Evolutionary conservation across 2,113 vertebrate genomes (phyloP).

Genomic region (Ophthalmolycus amberensis): DNA sequence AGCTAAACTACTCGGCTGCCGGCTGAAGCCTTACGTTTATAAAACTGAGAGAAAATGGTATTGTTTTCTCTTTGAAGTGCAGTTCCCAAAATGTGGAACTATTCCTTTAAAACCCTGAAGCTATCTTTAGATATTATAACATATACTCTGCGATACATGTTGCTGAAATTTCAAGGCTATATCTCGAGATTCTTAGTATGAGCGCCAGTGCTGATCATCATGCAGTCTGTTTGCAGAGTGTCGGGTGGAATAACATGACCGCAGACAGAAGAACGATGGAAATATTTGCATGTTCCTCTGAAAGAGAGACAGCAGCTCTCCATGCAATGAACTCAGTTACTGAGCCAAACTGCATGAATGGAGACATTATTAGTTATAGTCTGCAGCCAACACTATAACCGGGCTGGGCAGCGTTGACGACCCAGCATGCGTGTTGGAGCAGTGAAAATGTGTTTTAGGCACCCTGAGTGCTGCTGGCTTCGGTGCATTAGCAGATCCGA

Average conservation of each 20-base stretch:
- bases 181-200: constrained; percentile 1
- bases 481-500: constrained; percentile 42
- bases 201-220: constrained; percentile 19
- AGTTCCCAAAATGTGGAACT: background rate
- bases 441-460: constrained; percentile 42
- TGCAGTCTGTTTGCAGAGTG: constrained; percentile 1
- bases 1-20: background rate
- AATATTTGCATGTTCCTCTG: constrained; percentile 23
- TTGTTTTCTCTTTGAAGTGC: background rate
- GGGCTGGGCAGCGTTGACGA: constrained; percentile 15
- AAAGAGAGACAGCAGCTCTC: background rate
- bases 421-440: constrained; percentile 46
- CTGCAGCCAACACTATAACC: constrained; percentile 23
- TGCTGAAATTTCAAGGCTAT: constrained; percentile 25
- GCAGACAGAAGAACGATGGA: constrained; percentile 7
- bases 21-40: background rate
- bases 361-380: constrained; percentile 37
- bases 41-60: background rate
- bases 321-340: constrained; percentile 2
- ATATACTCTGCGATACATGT: constrained; percentile 13
- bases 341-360: constrained; percentile 38
- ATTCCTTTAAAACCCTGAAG: background rate
- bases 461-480: constrained; percentile 43
- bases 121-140: background rate
- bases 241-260: constrained; percentile 9